Conservation (phyloP, 2,113 vertebrate genomes). For the Pterocles burchelli region DNA sequence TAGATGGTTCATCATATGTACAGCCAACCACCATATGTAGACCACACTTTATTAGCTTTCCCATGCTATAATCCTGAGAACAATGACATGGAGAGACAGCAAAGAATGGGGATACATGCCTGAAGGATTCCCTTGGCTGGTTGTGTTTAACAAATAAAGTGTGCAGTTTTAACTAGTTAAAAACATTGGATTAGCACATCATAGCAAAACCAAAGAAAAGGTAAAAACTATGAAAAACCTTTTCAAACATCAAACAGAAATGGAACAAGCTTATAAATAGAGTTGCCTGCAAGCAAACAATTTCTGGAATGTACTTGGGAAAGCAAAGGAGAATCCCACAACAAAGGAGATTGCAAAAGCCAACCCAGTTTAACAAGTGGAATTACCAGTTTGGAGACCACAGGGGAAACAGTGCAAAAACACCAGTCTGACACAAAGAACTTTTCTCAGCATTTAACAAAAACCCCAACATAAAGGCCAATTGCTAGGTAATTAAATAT, state of each 20-base stretch:
- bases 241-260: conserved; percentile 45
- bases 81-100: not conserved
- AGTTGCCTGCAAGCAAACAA: conserved; percentile 38
- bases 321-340: conserved; percentile 60
- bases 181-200: not conserved
- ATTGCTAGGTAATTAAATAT: not conserved
- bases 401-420: not conserved
- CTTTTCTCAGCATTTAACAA: conserved; percentile 14
- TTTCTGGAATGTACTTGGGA: conserved; percentile 53
- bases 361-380: conserved; percentile 44
- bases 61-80: conserved; percentile 2
- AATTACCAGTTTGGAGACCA: conserved; percentile 50
- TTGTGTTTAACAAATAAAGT: not conserved
- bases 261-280: conserved; percentile 34
- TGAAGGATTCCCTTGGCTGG: not conserved
- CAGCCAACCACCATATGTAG: not conserved
- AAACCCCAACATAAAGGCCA: not conserved
- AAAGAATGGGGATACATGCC: not conserved
- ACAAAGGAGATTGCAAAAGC: conserved; percentile 52
- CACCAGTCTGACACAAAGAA: conserved; percentile 8
- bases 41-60: not conserved
- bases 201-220: conserved; percentile 23
- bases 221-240: conserved; percentile 29
- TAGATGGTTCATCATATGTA: not conserved
- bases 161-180: conserved; percentile 1